These are phyloP conservation scores for Paralvinella palmiformis DNA, from an alignment of 1,140 invertebrate genomes.

Conservation along the genomic window DNA sequence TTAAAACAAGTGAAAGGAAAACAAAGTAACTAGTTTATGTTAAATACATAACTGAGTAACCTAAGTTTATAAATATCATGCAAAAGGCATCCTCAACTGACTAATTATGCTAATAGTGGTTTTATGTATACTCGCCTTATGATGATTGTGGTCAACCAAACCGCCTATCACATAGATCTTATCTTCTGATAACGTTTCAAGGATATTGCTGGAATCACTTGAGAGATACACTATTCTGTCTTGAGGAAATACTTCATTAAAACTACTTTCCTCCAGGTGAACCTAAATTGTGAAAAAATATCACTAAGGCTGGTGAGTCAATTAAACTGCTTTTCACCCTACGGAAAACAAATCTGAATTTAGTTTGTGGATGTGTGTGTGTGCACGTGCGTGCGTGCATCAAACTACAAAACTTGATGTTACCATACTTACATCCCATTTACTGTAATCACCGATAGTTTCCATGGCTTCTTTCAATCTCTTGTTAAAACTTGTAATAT, in stretches of 20 bases:
- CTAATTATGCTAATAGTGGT: no score
- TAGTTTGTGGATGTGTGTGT: neutral
- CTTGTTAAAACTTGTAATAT: conserved; percentile 74
- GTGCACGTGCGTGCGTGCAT: neutral
- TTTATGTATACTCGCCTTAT: conserved; percentile 63
- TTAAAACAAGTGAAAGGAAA: no score
- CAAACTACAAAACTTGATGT: conserved; percentile 15
- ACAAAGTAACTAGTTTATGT: no score
- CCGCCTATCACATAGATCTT: conserved; percentile 93
- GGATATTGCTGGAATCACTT: conserved; percentile 87
- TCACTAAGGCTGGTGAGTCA: neutral
- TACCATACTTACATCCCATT: conserved; percentile 76
- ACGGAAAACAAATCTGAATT: neutral
- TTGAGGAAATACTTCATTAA: conserved; percentile 65
- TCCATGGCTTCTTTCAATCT: conserved; percentile 64
- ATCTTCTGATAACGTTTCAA: conserved; percentile 68
- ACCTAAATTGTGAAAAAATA: conserved; percentile 8
- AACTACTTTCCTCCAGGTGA: conserved; percentile 50
- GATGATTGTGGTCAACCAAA: conserved; percentile 91
- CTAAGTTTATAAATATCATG: no score
- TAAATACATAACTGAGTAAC: neutral
- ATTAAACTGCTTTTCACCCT: neutral
- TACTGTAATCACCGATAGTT: conserved; percentile 78
- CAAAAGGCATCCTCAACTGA: no score
- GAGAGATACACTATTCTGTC: conserved; percentile 83